Evolutionary conservation across 2,888 invertebrate species (phyloP).

Genomic region (Stegana nigrithorax): DNA sequence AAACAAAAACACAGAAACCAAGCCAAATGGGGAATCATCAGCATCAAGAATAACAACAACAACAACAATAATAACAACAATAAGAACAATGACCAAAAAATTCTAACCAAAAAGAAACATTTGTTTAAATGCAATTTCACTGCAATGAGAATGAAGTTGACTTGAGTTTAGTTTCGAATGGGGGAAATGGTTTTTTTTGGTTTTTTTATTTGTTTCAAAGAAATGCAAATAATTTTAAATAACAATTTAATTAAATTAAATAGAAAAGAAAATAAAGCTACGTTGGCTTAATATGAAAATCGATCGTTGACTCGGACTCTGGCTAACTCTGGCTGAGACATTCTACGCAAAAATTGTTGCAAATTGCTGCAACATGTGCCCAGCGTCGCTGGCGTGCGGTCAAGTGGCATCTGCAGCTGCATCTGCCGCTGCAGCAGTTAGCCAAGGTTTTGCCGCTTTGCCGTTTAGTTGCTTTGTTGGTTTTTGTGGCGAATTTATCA

Average conservation of each 20-base stretch:
- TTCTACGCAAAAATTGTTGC: too few relatives aligned
- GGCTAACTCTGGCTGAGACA: neutral
- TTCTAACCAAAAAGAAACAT: constrained; percentile 24
- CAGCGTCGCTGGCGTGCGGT: too few relatives aligned
- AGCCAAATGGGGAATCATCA: constrained; percentile 7
- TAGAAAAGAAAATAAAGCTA: too few relatives aligned
- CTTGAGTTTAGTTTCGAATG: too few relatives aligned
- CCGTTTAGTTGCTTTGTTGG: neutral
- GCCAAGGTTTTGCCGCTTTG: too few relatives aligned
- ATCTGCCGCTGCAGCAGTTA: too few relatives aligned
- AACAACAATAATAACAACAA: constrained; percentile 21
- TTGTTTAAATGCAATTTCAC: constrained; percentile 39
- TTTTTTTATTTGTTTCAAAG: too few relatives aligned
- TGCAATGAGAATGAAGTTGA: constrained; percentile 36
- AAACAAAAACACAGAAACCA: constrained; percentile 27
- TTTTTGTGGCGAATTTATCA: too few relatives aligned
- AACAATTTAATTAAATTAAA: neutral
- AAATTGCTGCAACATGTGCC: too few relatives aligned
- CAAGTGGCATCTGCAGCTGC: too few relatives aligned
- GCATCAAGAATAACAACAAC: constrained; percentile 5
- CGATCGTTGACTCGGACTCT: neutral
- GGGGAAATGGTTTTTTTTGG: too few relatives aligned
- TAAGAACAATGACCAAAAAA: constrained; percentile 28
- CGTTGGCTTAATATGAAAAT: too few relatives aligned
- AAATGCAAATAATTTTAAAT: neutral